Percentiles rank a stretch among this genome's conserved stretches.
Evolutionary conservation across 2,797 vertebrate species (phyloP).

Genomic region (Muraenolepis orangiensis): DNA sequence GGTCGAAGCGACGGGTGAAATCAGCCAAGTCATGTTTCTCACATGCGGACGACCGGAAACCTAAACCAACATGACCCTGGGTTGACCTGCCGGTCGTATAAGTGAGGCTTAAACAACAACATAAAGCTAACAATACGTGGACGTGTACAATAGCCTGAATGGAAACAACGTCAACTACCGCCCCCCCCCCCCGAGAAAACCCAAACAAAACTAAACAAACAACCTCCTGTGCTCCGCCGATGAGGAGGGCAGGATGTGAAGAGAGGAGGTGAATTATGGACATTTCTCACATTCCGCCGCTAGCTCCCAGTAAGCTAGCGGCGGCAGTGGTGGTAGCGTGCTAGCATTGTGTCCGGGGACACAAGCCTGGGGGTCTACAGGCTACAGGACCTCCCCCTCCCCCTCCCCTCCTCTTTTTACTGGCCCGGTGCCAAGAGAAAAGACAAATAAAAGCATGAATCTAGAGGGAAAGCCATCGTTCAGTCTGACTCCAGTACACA

Average conservation of each 20-base stretch:
- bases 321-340: neutral
- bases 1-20: too few species aligned
- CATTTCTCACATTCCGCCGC: neutral
- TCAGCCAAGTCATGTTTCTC: neutral
- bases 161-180: neutral
- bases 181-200: neutral
- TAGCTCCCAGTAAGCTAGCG: neutral
- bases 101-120: neutral
- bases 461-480: neutral
- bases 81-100: neutral
- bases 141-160: neutral
- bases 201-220: neutral
- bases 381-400: neutral
- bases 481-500: neutral
- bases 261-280: neutral
- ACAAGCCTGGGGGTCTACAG: neutral
- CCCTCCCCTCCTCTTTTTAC: too few species aligned
- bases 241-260: neutral
- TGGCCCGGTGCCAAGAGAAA: neutral
- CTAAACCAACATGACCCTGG: neutral
- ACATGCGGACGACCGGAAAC: neutral
- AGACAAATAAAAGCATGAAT: neutral
- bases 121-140: neutral
- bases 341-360: neutral
- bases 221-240: neutral